phyloP scores from a whole-genome alignment of 1,140 invertebrate species.

The Lasaia peninsularis region DNA sequence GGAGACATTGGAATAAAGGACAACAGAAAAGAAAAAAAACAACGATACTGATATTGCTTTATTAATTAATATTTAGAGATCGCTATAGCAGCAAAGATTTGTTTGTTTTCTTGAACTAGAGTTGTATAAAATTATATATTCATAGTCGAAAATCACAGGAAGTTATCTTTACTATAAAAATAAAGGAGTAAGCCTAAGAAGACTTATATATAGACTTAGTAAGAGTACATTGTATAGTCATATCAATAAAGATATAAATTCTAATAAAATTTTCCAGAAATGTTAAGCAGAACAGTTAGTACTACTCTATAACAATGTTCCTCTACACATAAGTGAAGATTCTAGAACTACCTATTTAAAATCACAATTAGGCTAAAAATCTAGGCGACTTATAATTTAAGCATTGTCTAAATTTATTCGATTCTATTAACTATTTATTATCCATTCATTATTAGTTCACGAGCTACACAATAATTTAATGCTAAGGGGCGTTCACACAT shows the following conservation, averaged over 20 bases:
- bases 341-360: background rate
- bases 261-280: slow-evolving; percentile 13
- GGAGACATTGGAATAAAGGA: too few species aligned
- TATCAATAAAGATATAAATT: slow-evolving; percentile 16
- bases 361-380: slow-evolving; percentile 38
- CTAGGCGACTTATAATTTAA: slow-evolving; percentile 36
- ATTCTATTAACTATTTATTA: slow-evolving; percentile 26
- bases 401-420: slow-evolving; percentile 27
- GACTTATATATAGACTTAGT: slow-evolving; percentile 31
- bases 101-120: slow-evolving; percentile 60
- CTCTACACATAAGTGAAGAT: slow-evolving; percentile 14
- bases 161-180: slow-evolving; percentile 47
- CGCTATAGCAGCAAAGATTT: slow-evolving; percentile 60
- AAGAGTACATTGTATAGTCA: slow-evolving; percentile 16
- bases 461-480: slow-evolving; percentile 25
- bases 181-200: slow-evolving; percentile 50
- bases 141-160: slow-evolving; percentile 73
- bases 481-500: background rate
- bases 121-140: slow-evolving; percentile 67
- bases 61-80: slow-evolving; percentile 44
- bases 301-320: slow-evolving; percentile 16
- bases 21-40: slow-evolving; percentile 17
- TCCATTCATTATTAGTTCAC: slow-evolving; percentile 20
- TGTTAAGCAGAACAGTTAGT: slow-evolving; percentile 17
- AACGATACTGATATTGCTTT: slow-evolving; percentile 61